Evolutionary conservation across 1,140 invertebrate species (phyloP).

Genomic region (Antheraea pernyi): DNA sequence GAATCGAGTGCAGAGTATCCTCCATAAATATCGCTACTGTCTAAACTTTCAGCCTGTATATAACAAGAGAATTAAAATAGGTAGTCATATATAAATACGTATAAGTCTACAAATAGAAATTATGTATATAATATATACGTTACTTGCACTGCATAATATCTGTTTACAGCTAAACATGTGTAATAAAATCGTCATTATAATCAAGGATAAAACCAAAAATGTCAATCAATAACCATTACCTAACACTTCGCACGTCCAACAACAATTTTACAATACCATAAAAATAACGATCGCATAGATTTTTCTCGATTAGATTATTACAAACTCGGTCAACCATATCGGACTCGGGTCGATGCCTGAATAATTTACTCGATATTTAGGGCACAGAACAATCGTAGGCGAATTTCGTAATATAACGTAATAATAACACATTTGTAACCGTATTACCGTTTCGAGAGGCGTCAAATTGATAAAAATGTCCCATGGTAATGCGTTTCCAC

Average conservation of each 20-base stretch:
- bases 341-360: background rate
- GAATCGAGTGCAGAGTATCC: no score
- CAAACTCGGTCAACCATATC: background rate
- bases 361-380: slow-evolving; percentile 1
- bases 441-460: background rate
- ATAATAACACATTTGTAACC: slow-evolving; percentile 5
- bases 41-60: no score
- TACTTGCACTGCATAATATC: no score
- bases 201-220: background rate
- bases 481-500: background rate
- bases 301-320: background rate
- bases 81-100: no score
- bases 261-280: background rate
- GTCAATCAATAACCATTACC: background rate
- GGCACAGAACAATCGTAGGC: slow-evolving; percentile 4
- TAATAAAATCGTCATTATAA: background rate
- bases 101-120: no score
- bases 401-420: background rate
- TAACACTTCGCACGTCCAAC: background rate
- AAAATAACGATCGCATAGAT: background rate
- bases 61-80: no score
- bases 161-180: no score
- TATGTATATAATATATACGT: no score
- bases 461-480: slow-evolving; percentile 6
- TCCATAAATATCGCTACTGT: no score